Evolutionary conservation across 2,797 vertebrate genomes (phyloP).

Genomic region (Caiman crocodilus): DNA sequence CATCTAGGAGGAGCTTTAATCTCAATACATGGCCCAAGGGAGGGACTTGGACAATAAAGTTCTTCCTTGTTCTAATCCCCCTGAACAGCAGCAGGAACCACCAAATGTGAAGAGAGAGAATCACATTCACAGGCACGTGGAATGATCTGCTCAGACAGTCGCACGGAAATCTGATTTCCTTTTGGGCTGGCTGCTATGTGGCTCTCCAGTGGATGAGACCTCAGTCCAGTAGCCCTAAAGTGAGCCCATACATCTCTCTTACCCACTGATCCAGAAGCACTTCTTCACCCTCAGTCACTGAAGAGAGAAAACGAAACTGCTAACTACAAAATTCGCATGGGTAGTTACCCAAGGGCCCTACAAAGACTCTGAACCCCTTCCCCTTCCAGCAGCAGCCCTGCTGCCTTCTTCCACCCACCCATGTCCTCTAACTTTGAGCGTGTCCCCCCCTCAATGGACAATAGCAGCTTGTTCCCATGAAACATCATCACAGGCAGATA

Average conservation of each 20-base stretch:
- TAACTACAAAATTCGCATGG: neutral
- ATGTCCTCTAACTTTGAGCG: neutral
- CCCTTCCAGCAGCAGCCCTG: neutral
- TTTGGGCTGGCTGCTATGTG: accelerated
- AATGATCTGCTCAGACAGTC: neutral
- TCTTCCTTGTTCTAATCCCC: neutral
- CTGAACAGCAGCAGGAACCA: neutral
- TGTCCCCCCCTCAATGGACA: neutral
- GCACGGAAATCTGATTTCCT: neutral
- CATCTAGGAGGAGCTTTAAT: neutral
- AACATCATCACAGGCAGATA: neutral
- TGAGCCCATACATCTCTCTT: neutral
- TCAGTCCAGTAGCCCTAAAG: neutral
- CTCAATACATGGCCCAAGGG: neutral
- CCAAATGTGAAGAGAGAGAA: neutral
- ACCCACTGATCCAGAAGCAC: neutral
- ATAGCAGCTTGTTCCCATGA: slow-evolving; percentile 2
- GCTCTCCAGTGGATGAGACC: neutral
- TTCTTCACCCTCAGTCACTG: neutral
- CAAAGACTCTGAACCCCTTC: neutral
- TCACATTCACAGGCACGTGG: neutral
- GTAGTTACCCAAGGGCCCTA: neutral
- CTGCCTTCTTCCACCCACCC: neutral
- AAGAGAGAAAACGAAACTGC: neutral
- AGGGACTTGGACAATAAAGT: neutral